Percentiles rank a stretch among this genome's conserved stretches.
These are phyloP conservation scores for Acridotheres tristis DNA, from an alignment of 2,797 vertebrate genomes.

Conservation along the genomic window DNA sequence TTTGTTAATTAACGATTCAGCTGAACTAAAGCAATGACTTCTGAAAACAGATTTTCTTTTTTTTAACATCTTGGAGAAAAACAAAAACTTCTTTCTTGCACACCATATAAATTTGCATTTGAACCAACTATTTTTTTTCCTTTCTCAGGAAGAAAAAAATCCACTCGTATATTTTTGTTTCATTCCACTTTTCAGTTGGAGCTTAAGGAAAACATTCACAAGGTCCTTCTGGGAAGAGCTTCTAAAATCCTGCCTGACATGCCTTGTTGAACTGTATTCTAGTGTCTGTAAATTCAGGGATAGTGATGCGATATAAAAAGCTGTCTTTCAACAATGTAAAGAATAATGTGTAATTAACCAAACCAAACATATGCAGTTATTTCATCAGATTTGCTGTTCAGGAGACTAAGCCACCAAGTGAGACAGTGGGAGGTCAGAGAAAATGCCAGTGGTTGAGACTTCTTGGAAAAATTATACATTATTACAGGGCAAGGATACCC, in stretches of 20 bases:
- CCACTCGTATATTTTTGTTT: neutral
- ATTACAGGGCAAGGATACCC: neutral
- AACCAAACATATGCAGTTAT: neutral
- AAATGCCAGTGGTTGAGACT: neutral
- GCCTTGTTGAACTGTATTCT: neutral
- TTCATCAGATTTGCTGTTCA: neutral
- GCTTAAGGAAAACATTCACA: neutral
- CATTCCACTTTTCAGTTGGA: neutral
- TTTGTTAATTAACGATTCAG: neutral
- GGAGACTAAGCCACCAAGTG: neutral
- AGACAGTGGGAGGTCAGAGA: neutral
- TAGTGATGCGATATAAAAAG: neutral
- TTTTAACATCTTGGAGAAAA: neutral
- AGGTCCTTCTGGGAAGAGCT: neutral
- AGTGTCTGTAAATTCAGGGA: neutral
- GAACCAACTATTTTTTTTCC: neutral
- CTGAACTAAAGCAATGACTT: neutral
- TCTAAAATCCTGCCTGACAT: neutral
- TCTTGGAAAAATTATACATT: neutral
- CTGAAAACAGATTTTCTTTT: neutral
- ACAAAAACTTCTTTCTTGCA: neutral
- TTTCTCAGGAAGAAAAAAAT: neutral
- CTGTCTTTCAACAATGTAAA: neutral
- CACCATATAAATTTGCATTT: neutral
- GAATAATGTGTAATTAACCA: neutral